Evolutionary conservation across 2,113 vertebrate genomes (phyloP).

Genomic region (Chloropsis hardwickii): DNA sequence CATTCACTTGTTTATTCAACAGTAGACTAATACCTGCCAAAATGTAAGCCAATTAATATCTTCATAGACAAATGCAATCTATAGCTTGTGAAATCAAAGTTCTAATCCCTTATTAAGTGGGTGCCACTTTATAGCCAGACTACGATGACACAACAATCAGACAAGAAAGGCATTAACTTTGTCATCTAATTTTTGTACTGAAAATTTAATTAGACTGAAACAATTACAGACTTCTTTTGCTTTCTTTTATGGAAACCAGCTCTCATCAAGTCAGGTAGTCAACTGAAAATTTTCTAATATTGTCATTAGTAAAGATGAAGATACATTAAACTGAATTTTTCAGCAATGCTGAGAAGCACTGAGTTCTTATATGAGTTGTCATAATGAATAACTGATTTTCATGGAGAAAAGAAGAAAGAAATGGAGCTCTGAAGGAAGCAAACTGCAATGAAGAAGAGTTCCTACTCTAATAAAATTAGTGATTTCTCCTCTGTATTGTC

Average conservation of each 20-base stretch:
- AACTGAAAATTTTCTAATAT: not conserved
- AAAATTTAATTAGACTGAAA: not conserved
- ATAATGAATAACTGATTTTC: not conserved
- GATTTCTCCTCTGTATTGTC: not conserved
- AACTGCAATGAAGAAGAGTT: not conserved
- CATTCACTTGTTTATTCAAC: not conserved
- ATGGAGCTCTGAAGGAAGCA: not conserved
- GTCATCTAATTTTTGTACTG: not conserved
- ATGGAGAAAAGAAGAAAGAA: not conserved
- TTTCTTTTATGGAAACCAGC: not conserved
- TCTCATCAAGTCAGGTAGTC: not conserved
- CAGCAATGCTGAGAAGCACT: not conserved
- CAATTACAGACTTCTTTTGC: not conserved
- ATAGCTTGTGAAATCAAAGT: not conserved
- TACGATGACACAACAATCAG: not conserved
- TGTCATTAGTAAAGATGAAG: constrained; percentile 6
- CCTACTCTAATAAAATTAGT: not conserved
- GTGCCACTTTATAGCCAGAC: not conserved
- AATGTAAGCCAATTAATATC: not conserved
- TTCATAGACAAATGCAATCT: not conserved
- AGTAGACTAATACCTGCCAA: not conserved
- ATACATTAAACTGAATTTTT: not conserved
- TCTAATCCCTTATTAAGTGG: not conserved
- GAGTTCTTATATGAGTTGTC: not conserved
- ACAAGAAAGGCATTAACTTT: not conserved